Base-by-base conservation (phyloP, 2,888 invertebrate genomes). In the Camponotus fellah region DNA sequence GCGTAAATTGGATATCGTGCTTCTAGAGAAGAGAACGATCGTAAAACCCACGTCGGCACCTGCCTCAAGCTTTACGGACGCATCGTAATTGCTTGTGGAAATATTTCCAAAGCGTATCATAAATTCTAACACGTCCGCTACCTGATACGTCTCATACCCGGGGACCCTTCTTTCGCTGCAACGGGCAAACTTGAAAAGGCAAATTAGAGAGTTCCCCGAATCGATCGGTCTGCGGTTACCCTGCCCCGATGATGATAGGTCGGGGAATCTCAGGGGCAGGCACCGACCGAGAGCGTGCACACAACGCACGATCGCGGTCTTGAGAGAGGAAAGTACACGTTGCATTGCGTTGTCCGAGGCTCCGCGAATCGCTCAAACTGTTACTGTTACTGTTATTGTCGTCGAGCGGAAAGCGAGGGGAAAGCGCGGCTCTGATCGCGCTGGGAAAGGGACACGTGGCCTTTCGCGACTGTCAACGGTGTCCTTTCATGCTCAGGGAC, bases 361-460 rank as follows among this genome's bases (percentile, higher is more conserved):
- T 68, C 60, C 66, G 43, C 83, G 62, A 65, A 49, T 72, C 74
- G 82, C 62, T 82, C 64, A 76, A 17, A 66, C 71, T 71, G 77
- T 85, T 87, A 85, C 76, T 58, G 84, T 76, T 75, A 66, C 72
- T 58, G 84, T 76, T 71, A 62, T 75, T 72, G 40, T 65, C 2
- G 34, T 26, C 21, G 62, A 37, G 75, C 74, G 82, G 83, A 80
- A 34, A 71, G 49, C 34, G 49, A 53, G 53, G 53, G 82, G 83
- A 80, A 34, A 71, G 49, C 34, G 49, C 46, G 53, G 53, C 26
- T 26, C 26, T 56, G 69, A 83, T 62, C 65, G 62, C 37, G n/a
- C 34, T 62, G 77, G 74, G 72, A 86, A 88, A 88, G 58, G 56
- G 76, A 68, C 84, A 82, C 65, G 69, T 62, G 82, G 71, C 26